Conservation (phyloP, 2,113 vertebrate genomes). For the Ictalurus punctatus region DNA sequence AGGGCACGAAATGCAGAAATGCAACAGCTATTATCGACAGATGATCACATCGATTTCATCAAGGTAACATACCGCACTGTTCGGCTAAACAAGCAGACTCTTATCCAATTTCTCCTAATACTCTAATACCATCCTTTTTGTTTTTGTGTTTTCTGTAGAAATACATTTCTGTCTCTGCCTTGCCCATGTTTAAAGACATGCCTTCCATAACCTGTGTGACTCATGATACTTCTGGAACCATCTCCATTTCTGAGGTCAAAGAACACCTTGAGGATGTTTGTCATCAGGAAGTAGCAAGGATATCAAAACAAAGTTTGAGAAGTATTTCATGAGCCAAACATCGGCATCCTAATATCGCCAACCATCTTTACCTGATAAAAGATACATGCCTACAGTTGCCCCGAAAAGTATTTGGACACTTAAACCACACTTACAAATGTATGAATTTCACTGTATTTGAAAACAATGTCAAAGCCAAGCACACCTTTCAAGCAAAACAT, state of each 20-base stretch:
- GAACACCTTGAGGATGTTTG: slow-evolving; percentile 33
- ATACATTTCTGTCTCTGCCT: slow-evolving; percentile 4
- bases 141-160: slow-evolving; percentile 24
- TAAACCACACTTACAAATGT: background rate
- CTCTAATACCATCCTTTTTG: background rate
- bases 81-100: background rate
- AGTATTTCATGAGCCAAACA: background rate
- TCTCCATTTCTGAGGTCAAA: slow-evolving; percentile 34
- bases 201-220: background rate
- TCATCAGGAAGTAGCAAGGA: slow-evolving; percentile 23
- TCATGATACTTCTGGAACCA: slow-evolving; percentile 20
- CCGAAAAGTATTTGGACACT: background rate
- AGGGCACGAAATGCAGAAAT: slow-evolving; percentile 13
- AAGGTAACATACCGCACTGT: background rate
- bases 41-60: slow-evolving; percentile 28
- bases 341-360: background rate
- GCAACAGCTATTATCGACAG: slow-evolving; percentile 17
- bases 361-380: background rate
- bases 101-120: background rate
- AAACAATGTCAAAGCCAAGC: background rate
- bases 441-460: background rate
- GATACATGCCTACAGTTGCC: background rate
- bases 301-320: slow-evolving; percentile 34
- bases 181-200: background rate
- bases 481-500: background rate